phyloP scores from a whole-genome alignment of 1,140 invertebrate genomes.

The Zeugodacus cucurbitae region DNA sequence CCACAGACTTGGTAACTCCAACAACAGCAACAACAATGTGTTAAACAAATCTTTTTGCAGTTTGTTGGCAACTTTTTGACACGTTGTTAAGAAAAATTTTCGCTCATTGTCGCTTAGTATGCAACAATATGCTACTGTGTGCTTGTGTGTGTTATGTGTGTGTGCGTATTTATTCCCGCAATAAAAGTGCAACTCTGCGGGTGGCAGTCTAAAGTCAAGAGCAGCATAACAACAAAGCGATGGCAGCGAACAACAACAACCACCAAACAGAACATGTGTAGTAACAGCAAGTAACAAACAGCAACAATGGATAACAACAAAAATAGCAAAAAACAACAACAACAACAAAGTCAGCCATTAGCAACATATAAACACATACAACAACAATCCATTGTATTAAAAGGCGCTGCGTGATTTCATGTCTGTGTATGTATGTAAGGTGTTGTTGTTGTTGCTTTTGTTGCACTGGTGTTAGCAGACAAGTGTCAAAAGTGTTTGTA shows the following conservation, averaged over 20 bases:
- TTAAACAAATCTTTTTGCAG: constrained; percentile 31
- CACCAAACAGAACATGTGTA: background rate
- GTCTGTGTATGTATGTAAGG: accelerated
- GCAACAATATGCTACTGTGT: background rate
- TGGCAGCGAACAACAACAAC: background rate
- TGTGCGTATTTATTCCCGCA: background rate
- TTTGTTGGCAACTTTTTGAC: constrained; percentile 29
- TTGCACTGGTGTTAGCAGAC: background rate
- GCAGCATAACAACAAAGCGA: background rate
- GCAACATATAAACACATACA: background rate
- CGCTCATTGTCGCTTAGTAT: constrained; percentile 28
- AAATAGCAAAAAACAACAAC: background rate
- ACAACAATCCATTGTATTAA: background rate
- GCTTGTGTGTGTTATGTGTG: background rate
- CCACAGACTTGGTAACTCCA: background rate
- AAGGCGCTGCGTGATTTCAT: background rate
- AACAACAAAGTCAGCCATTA: background rate
- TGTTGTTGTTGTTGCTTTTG: background rate
- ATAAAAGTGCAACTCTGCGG: constrained; percentile 29
- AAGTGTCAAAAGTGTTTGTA: constrained; percentile 20
- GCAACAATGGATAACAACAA: background rate
- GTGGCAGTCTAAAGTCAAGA: constrained; percentile 8
- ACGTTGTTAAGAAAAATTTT: constrained; percentile 31
- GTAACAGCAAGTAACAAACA: background rate
- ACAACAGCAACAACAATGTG: background rate